These are phyloP conservation scores for Nomada goodeniana DNA, from an alignment of 2,888 invertebrate species.

Conservation along the genomic window DNA sequence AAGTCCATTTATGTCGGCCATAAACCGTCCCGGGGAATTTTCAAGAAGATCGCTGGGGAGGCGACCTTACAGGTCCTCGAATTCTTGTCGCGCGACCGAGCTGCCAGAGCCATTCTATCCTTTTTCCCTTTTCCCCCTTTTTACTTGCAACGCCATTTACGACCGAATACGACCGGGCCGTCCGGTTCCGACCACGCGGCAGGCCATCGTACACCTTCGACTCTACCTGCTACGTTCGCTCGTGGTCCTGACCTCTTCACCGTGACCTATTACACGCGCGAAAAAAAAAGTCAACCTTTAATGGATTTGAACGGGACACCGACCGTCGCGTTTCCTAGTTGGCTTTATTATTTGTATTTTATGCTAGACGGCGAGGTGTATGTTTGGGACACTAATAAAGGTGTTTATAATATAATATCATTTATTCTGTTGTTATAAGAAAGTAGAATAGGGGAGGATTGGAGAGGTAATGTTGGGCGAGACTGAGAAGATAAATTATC, in stretches of 20 bases:
- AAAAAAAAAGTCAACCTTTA: constrained; percentile 66
- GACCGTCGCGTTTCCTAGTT: constrained; percentile 28
- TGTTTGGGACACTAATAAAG: too few species aligned
- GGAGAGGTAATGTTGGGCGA: too few species aligned
- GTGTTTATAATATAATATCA: too few species aligned
- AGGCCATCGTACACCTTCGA: constrained; percentile 46
- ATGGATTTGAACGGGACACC: constrained; percentile 71
- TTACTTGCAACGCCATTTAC: constrained; percentile 55
- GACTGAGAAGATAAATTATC: too few species aligned
- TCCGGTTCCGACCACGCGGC: constrained; percentile 63
- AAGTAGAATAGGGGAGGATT: too few species aligned
- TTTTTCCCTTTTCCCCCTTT: background rate
- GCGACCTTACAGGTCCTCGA: constrained; percentile 48
- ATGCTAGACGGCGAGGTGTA: too few species aligned
- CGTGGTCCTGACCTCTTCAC: constrained; percentile 63
- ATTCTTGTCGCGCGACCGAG: constrained; percentile 54
- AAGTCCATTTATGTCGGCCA: constrained; percentile 53
- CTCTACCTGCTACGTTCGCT: constrained; percentile 47
- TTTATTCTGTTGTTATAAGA: too few species aligned
- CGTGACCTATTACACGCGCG: constrained; percentile 35
- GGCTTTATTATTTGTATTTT: too few species aligned
- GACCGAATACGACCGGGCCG: constrained; percentile 53
- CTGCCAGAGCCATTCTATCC: constrained; percentile 29
- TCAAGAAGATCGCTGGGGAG: constrained; percentile 45
- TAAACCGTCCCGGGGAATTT: constrained; percentile 51